Conservation (phyloP, 2,888 invertebrate species). For the Pachycephus smyrnensis region DNA sequence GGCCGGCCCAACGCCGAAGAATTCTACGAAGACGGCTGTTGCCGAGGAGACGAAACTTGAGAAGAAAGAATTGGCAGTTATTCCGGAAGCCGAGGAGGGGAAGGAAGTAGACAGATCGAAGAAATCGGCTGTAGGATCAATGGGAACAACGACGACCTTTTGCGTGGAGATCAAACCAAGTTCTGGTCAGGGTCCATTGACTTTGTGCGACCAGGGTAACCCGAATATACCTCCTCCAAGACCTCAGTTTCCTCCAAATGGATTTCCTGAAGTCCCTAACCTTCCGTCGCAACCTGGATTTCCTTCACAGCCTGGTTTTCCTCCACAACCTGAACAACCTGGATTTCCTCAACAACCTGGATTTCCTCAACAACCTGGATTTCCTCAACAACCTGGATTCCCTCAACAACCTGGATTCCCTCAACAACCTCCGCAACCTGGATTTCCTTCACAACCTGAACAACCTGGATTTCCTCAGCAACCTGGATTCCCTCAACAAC, state of each 20-base stretch:
- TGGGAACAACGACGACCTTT: slow-evolving; percentile 62
- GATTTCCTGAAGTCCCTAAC: too few relatives aligned
- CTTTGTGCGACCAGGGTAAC: too few relatives aligned
- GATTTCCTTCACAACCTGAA: neutral
- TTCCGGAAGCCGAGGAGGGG: slow-evolving; percentile 18
- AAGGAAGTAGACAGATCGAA: slow-evolving; percentile 45
- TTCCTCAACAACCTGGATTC: neutral
- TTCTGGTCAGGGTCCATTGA: too few relatives aligned
- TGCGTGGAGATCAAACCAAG: slow-evolving; percentile 67
- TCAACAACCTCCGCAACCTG: too few relatives aligned
- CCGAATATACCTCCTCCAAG: too few relatives aligned
- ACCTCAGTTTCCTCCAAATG: too few relatives aligned
- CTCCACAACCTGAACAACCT: neutral
- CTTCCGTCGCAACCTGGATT: too few relatives aligned
- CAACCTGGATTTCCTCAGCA: neutral
- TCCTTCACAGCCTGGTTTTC: neutral
- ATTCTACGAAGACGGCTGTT: slow-evolving; percentile 14
- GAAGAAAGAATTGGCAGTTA: slow-evolving; percentile 10
- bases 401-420: too few relatives aligned
- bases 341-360: neutral
- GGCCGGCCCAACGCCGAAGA: slow-evolving; percentile 27
- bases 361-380: neutral
- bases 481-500: neutral
- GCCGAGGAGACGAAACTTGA: slow-evolving; percentile 14
- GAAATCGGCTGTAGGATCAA: slow-evolving; percentile 51